A percentile compares a stretch with the other conserved stretches of the same genome.
These are phyloP conservation scores for Bombyx mori DNA, from an alignment of 1,140 invertebrate species.

Conservation along the genomic window DNA sequence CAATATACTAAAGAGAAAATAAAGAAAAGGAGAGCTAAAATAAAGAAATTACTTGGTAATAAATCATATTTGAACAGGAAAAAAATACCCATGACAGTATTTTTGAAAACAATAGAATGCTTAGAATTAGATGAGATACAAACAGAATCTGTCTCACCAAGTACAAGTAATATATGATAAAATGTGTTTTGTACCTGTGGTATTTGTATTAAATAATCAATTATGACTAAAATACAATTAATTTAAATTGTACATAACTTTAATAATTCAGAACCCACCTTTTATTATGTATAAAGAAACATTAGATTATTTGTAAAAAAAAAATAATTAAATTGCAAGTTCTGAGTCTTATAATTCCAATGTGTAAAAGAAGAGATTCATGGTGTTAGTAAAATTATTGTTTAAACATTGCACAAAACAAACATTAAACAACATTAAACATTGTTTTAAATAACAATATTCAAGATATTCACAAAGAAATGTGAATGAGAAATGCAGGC, in stretches of 20 bases:
- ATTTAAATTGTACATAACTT: background rate
- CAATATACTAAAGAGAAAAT: conserved; percentile 64
- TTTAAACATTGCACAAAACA: too few species aligned
- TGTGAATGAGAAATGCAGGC: too few species aligned
- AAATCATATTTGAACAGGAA: conserved; percentile 61
- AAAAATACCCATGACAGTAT: conserved; percentile 63
- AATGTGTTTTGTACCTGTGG: conserved; percentile 1
- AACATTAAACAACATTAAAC: too few species aligned
- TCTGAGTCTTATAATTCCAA: background rate
- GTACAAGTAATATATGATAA: conserved; percentile 14
- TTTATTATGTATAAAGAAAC: background rate
- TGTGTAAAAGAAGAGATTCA: background rate
- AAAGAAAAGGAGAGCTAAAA: conserved; percentile 60
- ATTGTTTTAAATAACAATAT: too few species aligned
- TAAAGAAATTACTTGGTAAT: conserved; percentile 58
- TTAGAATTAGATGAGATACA: conserved; percentile 58
- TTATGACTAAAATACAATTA: background rate
- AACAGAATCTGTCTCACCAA: conserved; percentile 32
- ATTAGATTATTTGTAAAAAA: background rate
- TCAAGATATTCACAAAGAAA: too few species aligned
- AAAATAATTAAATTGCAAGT: background rate
- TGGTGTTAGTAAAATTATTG: too few species aligned
- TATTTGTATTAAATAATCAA: background rate
- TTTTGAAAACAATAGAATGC: conserved; percentile 57
- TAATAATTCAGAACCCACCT: background rate